Evolutionary conservation across 2,888 invertebrate species (phyloP).

Genomic region (Argyresthia goedartella): DNA sequence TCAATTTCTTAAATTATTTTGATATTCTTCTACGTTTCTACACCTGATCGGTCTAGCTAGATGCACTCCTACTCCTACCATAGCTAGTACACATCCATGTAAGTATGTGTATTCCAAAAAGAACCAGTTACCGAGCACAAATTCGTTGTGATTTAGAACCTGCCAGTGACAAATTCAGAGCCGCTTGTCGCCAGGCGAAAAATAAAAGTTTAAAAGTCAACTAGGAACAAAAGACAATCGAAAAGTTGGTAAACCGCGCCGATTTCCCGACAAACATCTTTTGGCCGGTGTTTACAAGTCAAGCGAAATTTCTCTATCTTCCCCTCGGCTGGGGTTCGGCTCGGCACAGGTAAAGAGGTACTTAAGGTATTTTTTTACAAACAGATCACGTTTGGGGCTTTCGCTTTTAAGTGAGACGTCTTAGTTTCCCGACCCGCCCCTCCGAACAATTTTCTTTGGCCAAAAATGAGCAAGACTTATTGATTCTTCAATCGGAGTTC

Average conservation of each 20-base stretch:
- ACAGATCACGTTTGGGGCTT: conserved; percentile 63
- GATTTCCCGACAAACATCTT: conserved; percentile 43
- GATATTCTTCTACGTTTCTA: too few relatives aligned
- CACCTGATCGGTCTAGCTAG: too few relatives aligned
- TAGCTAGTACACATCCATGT: too few relatives aligned
- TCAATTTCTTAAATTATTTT: too few relatives aligned
- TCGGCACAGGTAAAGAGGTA: conserved; percentile 44
- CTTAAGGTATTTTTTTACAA: conserved; percentile 60
- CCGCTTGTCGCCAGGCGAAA: conserved; percentile 6
- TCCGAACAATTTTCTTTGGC: conserved; percentile 41
- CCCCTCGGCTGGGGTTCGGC: conserved; percentile 5
- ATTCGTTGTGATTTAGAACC: too few relatives aligned
- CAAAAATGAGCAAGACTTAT: conserved; percentile 44
- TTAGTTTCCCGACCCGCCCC: conserved; percentile 34
- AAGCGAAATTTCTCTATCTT: conserved; percentile 29
- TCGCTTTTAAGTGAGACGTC: conserved; percentile 58
- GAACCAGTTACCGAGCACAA: too few relatives aligned
- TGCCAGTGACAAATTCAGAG: too few relatives aligned
- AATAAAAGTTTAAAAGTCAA: conserved; percentile 14
- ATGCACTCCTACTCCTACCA: too few relatives aligned
- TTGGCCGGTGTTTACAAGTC: conserved; percentile 56
- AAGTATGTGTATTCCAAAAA: too few relatives aligned
- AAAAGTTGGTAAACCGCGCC: conserved; percentile 36
- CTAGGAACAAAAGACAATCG: conserved; percentile 39
- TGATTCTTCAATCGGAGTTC: conserved; percentile 29